A percentile compares a stretch with the other conserved stretches of the same genome.
phyloP scores from a whole-genome alignment of 1,140 invertebrate genomes.

The Drosophila erecta region DNA sequence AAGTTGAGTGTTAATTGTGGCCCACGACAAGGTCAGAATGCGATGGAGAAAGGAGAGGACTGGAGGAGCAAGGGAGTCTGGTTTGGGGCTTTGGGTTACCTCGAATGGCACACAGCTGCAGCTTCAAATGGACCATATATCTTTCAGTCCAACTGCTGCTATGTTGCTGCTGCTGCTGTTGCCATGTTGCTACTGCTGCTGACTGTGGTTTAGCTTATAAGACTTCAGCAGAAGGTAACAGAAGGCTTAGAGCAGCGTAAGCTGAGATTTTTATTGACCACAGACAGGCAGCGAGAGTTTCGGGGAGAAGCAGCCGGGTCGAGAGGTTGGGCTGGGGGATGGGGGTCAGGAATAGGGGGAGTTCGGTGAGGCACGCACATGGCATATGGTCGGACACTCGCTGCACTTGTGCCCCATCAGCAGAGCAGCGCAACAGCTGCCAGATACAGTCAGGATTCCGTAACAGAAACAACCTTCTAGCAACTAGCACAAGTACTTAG shows the following conservation, averaged over 20 bases:
- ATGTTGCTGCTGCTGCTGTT: conserved; percentile 45
- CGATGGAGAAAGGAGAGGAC: conserved; percentile 24
- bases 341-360: background rate
- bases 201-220: conserved; percentile 75
- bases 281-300: conserved; percentile 38
- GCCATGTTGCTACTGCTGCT: conserved; percentile 34
- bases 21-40: conserved; percentile 58
- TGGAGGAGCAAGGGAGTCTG: conserved; percentile 17
- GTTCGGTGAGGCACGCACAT: conserved; percentile 57
- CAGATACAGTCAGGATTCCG: conserved; percentile 21
- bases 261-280: conserved; percentile 75
- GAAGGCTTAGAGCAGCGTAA: conserved; percentile 58
- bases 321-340: too few relatives aligned
- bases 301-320: conserved; percentile 2
- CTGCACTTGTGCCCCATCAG: conserved; percentile 51
- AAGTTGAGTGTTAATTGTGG: conserved; percentile 52
- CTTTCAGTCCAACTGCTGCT: conserved; percentile 78
- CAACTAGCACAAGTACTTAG: too few relatives aligned
- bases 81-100: conserved; percentile 46
- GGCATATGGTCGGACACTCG: conserved; percentile 59
- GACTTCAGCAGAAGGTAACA: conserved; percentile 74
- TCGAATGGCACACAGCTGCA: conserved; percentile 68
- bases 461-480: background rate
- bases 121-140: conserved; percentile 79
- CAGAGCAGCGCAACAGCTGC: conserved; percentile 41